Evolutionary conservation across 1,140 invertebrate genomes (phyloP).

Genomic region (Euwallacea similis): DNA sequence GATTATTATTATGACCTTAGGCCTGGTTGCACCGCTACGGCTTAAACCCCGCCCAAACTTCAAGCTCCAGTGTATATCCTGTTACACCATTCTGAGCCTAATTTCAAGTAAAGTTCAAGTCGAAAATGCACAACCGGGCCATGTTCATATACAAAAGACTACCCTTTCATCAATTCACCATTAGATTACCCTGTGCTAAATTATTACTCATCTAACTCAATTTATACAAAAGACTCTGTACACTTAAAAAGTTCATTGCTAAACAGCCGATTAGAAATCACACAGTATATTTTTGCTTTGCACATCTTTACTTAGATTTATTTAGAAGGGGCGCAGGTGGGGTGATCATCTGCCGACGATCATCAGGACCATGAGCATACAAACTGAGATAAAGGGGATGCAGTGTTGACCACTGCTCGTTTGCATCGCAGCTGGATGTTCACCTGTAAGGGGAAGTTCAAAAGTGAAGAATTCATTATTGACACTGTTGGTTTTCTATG

Average conservation of each 20-base stretch:
- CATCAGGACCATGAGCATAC: conserved; percentile 43
- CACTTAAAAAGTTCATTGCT: conserved; percentile 5
- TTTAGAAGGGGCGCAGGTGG: conserved; percentile 14
- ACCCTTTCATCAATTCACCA: too few species aligned
- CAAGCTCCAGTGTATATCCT: too few species aligned
- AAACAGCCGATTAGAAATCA: conserved; percentile 22
- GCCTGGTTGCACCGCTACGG: too few species aligned
- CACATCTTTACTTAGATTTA: conserved; percentile 34
- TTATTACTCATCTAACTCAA: conserved; percentile 11
- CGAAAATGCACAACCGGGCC: too few species aligned
- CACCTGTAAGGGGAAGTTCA: conserved; percentile 59
- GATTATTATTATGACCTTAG: too few species aligned
- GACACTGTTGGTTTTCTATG: background rate
- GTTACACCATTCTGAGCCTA: too few species aligned
- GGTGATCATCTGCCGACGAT: conserved; percentile 48
- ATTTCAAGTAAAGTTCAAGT: too few species aligned
- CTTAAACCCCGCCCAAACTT: too few species aligned
- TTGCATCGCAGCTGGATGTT: conserved; percentile 78
- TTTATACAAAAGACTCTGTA: conserved; percentile 7
- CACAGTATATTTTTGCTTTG: conserved; percentile 37
- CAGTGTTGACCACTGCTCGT: conserved; percentile 58
- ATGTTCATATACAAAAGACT: too few species aligned
- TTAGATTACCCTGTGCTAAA: conserved; percentile 25
- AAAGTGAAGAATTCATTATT: background rate
- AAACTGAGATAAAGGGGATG: conserved; percentile 47